A percentile compares a stretch with the other conserved stretches of the same genome.
Conservation (phyloP, 2,888 invertebrate species). For the Torymus auratus region DNA sequence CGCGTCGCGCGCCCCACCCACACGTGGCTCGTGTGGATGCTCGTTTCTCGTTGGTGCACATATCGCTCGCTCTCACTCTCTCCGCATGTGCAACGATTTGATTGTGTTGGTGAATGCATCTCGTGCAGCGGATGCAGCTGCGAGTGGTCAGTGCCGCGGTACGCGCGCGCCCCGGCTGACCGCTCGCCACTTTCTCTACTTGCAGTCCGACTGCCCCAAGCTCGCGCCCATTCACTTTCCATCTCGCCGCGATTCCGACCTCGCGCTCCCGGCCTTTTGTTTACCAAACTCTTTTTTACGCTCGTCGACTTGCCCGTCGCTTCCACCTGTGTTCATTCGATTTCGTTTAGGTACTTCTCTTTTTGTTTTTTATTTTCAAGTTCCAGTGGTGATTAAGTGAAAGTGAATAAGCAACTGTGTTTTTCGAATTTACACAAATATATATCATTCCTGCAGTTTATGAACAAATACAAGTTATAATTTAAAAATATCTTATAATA, state of each 20-base stretch:
- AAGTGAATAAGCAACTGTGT: too few relatives aligned
- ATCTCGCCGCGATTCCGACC: not conserved
- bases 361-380: too few relatives aligned
- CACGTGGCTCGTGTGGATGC: constrained; percentile 58
- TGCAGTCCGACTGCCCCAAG: not conserved
- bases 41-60: constrained; percentile 66
- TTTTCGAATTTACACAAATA: too few relatives aligned
- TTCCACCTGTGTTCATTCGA: too few relatives aligned
- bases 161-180: constrained; percentile 47
- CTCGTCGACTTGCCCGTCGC: too few relatives aligned
- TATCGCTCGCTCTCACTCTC: constrained; percentile 55
- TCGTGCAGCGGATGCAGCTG: constrained; percentile 74
- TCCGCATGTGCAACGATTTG: constrained; percentile 62
- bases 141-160: constrained; percentile 72
- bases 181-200: constrained; percentile 56
- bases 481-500: too few relatives aligned
- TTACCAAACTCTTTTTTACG: too few relatives aligned
- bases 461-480: too few relatives aligned
- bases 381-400: too few relatives aligned
- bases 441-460: too few relatives aligned
- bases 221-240: not conserved
- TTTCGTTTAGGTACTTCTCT: too few relatives aligned
- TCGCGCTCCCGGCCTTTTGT: too few relatives aligned
- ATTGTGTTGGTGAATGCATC: constrained; percentile 74
- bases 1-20: constrained; percentile 63